Conservation (phyloP, 2,113 vertebrate genomes). For the Riparia riparia region DNA sequence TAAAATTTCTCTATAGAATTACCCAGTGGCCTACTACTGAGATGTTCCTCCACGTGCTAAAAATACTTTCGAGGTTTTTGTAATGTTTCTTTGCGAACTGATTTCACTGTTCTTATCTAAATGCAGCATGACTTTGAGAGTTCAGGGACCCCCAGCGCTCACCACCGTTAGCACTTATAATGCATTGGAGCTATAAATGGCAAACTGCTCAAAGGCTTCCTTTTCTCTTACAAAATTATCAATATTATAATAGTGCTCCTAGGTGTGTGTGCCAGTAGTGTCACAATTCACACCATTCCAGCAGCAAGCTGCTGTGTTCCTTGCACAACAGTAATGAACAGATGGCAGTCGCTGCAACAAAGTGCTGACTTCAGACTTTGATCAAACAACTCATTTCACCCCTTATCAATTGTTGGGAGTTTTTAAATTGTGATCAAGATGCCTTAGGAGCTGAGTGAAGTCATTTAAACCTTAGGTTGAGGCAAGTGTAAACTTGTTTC, state of each 20-base stretch:
- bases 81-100: background rate
- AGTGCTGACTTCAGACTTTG: background rate
- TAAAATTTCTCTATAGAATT: background rate
- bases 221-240: background rate
- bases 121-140: rapidly evolving
- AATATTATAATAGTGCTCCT: background rate
- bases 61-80: background rate
- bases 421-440: background rate
- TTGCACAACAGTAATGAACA: background rate
- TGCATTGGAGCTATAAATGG: background rate
- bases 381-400: background rate
- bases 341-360: background rate
- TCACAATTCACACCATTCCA: background rate
- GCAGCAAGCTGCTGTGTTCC: background rate
- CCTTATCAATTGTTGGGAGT: background rate
- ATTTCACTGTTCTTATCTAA: background rate
- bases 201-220: background rate
- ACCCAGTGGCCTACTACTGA: background rate
- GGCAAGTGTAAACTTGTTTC: background rate
- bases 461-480: background rate
- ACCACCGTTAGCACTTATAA: background rate
- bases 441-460: background rate
- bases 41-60: background rate
- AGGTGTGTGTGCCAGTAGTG: background rate
- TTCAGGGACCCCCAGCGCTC: background rate